These are phyloP conservation scores for Eupsittula cactorum DNA, from an alignment of 2,113 vertebrate species.

Conservation along the genomic window DNA sequence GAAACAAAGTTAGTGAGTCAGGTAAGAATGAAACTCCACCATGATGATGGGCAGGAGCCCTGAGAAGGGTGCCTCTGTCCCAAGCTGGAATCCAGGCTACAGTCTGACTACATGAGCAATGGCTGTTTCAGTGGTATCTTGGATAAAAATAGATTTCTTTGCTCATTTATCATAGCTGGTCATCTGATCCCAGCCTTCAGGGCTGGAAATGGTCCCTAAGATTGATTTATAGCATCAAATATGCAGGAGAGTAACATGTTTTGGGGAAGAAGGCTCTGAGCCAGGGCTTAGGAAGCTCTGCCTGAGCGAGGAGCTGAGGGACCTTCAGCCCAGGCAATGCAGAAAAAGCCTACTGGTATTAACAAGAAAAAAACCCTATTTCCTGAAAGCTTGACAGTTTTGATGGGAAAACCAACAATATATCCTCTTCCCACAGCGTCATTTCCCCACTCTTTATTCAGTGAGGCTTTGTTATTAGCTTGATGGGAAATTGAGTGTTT, in stretches of 20 bases:
- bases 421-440: background rate
- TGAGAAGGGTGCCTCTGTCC: background rate
- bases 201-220: background rate
- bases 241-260: background rate
- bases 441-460: background rate
- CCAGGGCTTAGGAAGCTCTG: background rate
- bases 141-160: background rate
- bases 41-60: background rate
- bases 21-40: background rate
- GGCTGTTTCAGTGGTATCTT: background rate
- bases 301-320: background rate
- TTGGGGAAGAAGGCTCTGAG: background rate
- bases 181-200: background rate
- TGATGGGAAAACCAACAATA: background rate
- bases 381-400: background rate
- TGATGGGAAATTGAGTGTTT: background rate
- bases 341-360: background rate
- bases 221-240: constrained; percentile 31
- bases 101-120: background rate
- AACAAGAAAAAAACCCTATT: background rate
- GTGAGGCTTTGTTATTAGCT: background rate
- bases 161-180: background rate
- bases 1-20: background rate
- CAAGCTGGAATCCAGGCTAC: background rate
- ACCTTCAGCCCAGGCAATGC: background rate